These are phyloP conservation scores for Dicyrtoma fusca DNA, from an alignment of 2,888 invertebrate species.

Conservation along the genomic window DNA sequence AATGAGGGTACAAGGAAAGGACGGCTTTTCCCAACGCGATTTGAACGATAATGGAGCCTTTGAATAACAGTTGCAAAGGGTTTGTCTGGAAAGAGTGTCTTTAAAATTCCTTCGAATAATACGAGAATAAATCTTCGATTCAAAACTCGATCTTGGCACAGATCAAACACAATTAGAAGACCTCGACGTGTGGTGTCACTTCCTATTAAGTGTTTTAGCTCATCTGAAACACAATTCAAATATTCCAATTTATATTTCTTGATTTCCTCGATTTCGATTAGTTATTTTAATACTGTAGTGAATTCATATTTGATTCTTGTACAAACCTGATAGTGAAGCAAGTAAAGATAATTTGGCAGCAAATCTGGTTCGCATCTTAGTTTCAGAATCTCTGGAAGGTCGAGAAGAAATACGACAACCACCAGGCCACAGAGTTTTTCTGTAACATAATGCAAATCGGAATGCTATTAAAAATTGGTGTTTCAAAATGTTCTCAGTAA, in stretches of 20 bases:
- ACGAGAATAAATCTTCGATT: conserved; percentile 83
- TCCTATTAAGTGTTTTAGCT: conserved; percentile 85
- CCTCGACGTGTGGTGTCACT: conserved; percentile 84
- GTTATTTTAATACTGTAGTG: not conserved
- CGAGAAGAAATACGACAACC: conserved; percentile 64
- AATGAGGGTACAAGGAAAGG: conserved; percentile 52
- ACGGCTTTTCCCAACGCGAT: conserved; percentile 52
- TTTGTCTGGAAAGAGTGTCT: conserved; percentile 78
- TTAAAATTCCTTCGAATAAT: conserved; percentile 76
- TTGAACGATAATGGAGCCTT: conserved; percentile 68
- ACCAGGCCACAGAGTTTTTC: conserved; percentile 66
- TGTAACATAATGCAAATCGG: conserved; percentile 53
- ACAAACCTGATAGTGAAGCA: conserved; percentile 81
- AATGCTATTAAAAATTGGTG: no score
- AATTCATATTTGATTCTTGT: not conserved
- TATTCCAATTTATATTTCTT: not conserved
- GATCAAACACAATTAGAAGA: conserved; percentile 78
- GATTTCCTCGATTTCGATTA: not conserved
- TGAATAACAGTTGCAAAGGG: conserved; percentile 72
- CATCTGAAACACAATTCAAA: conserved; percentile 66
- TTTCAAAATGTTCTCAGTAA: no score
- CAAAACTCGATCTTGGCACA: conserved; percentile 82
- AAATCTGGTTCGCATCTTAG: conserved; percentile 76
- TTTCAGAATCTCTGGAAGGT: conserved; percentile 64
- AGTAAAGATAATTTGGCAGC: conserved; percentile 84